These are phyloP conservation scores for Percina caprodes DNA, from an alignment of 2,113 vertebrate genomes.

Conservation along the genomic window DNA sequence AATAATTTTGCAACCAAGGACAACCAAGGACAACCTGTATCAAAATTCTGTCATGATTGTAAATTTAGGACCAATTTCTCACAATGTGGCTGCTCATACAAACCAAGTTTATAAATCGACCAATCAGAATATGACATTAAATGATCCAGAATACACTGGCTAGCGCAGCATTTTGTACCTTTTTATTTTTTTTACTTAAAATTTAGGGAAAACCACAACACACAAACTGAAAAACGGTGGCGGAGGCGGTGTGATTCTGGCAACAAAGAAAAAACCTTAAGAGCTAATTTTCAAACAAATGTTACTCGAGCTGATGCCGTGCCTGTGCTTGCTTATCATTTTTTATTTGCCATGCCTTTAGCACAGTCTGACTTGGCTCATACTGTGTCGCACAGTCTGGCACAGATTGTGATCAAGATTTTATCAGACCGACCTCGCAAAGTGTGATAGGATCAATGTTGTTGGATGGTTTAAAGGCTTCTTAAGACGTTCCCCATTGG, in stretches of 20 bases:
- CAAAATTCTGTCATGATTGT: background rate
- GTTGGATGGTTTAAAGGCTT: background rate
- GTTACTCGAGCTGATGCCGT: background rate
- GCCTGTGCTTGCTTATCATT: background rate
- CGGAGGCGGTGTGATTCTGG: background rate
- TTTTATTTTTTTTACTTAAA: background rate
- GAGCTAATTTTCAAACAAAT: background rate
- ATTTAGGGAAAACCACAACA: background rate
- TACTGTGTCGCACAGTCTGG: background rate
- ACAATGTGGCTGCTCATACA: background rate
- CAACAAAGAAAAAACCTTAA: background rate
- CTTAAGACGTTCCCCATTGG: background rate
- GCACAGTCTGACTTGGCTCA: background rate
- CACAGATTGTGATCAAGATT: background rate
- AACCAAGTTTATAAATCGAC: background rate
- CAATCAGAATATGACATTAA: background rate
- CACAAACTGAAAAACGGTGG: background rate
- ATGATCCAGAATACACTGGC: background rate
- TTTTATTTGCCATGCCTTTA: background rate
- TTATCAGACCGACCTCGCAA: background rate
- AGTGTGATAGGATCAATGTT: background rate
- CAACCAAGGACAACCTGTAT: background rate
- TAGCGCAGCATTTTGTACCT: background rate
- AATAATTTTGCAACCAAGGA: background rate
- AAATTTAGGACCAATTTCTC: background rate